Conservation (phyloP, 2,888 invertebrate genomes). For the Auanema sp. region DNA sequence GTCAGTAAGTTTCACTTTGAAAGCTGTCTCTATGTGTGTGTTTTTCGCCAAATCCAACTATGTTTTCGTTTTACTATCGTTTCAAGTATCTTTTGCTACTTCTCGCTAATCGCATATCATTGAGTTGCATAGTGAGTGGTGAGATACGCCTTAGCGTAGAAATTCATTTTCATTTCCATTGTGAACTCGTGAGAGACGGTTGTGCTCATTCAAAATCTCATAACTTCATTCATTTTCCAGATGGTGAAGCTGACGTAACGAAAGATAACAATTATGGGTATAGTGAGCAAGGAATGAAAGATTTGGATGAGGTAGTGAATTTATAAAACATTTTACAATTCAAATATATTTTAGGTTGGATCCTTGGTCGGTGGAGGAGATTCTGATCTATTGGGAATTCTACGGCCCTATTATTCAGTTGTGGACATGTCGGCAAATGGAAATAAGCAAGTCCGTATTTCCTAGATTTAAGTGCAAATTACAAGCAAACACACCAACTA, state of each 20-base stretch:
- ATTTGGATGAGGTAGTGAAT: slow-evolving; percentile 46
- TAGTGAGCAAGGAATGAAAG: slow-evolving; percentile 55
- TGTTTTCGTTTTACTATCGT: not conserved
- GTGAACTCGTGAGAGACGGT: no score
- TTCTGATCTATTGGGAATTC: slow-evolving; percentile 48
- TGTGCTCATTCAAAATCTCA: no score
- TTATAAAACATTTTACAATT: not conserved
- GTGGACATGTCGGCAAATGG: slow-evolving; percentile 59
- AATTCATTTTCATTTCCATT: no score
- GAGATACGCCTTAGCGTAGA: not conserved
- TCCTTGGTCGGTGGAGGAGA: slow-evolving; percentile 53
- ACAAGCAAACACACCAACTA: slow-evolving; percentile 3
- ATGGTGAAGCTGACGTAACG: slow-evolving; percentile 36
- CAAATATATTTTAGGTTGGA: slow-evolving; percentile 33
- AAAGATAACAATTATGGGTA: slow-evolving; percentile 50
- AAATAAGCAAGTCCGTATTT: slow-evolving; percentile 44
- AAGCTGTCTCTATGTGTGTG: not conserved
- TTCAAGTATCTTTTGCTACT: not conserved
- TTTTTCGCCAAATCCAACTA: no score
- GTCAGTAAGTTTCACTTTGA: no score
- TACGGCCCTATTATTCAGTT: slow-evolving; percentile 58
- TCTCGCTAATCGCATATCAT: not conserved
- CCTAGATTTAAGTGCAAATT: not conserved
- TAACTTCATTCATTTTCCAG: not conserved
- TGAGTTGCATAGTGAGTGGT: not conserved